These are phyloP conservation scores for Myiotriccus ornatus DNA, from an alignment of 2,797 vertebrate genomes.

Conservation along the genomic window DNA sequence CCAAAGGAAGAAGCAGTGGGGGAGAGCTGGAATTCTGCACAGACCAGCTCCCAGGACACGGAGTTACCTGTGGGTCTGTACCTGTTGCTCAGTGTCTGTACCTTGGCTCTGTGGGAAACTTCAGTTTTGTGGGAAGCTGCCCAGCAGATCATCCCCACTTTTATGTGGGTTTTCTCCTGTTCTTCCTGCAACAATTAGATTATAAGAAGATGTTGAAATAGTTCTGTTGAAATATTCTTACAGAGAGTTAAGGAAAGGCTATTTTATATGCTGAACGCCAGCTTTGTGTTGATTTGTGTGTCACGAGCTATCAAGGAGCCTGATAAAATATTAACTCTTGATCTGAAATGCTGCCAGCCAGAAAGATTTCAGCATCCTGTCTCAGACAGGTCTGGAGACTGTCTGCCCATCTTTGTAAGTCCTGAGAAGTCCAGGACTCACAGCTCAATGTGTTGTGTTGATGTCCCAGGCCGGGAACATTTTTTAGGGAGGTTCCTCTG, in stretches of 20 bases:
- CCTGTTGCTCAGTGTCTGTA: neutral
- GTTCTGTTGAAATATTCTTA: neutral
- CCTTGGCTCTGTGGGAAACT: neutral
- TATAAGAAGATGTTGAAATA: neutral
- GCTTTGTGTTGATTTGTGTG: neutral
- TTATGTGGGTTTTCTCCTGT: neutral
- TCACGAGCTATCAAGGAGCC: neutral
- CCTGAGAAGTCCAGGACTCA: neutral
- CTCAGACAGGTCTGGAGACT: neutral
- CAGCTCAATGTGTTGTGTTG: neutral
- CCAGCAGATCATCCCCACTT: neutral
- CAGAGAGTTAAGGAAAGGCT: neutral
- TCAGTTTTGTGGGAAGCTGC: neutral
- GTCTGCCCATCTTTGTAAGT: neutral
- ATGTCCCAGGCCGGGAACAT: neutral
- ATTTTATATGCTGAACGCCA: neutral
- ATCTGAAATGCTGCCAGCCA: neutral
- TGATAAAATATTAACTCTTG: neutral
- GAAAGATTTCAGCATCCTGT: neutral
- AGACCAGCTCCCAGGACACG: neutral
- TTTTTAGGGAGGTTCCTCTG: neutral
- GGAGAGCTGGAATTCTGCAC: neutral
- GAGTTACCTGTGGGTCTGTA: neutral
- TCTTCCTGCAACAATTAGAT: neutral
- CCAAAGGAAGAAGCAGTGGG: neutral